These are phyloP conservation scores for Proales similis DNA, from an alignment of 1,140 invertebrate species.

Conservation along the genomic window DNA sequence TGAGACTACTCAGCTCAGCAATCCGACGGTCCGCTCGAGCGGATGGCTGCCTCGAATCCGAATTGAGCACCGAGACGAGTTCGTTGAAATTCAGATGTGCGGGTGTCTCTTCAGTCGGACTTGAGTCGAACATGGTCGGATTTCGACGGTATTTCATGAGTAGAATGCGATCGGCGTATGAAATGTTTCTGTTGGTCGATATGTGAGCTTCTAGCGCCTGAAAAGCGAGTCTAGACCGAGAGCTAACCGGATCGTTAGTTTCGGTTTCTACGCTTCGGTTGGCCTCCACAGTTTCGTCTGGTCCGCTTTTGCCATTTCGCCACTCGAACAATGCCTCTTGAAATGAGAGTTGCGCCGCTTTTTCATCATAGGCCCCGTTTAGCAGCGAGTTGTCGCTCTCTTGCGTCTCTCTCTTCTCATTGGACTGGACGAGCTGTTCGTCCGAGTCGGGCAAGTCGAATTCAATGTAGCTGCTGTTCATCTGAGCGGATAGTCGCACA, in stretches of 20 bases:
- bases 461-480: not conserved
- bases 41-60: too few species aligned
- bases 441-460: conserved; percentile 3
- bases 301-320: conserved; percentile 39
- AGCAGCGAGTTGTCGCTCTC: conserved; percentile 39
- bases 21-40: too few species aligned
- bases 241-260: not conserved
- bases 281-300: not conserved
- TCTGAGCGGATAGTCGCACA: not conserved
- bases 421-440: not conserved
- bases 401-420: conserved; percentile 9
- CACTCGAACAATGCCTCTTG: conserved; percentile 50
- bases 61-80: too few species aligned
- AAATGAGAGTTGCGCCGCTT: conserved; percentile 49
- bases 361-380: conserved; percentile 47
- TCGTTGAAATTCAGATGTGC: too few species aligned
- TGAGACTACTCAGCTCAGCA: too few species aligned
- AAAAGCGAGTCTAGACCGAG: not conserved
- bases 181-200: conserved; percentile 43
- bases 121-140: too few species aligned
- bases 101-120: too few species aligned
- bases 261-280: conserved; percentile 13
- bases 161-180: conserved; percentile 48
- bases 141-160: conserved; percentile 48
- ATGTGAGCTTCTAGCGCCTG: conserved; percentile 40